Evolutionary conservation across 2,797 vertebrate genomes (phyloP).

Genomic region (Nasua narica): DNA sequence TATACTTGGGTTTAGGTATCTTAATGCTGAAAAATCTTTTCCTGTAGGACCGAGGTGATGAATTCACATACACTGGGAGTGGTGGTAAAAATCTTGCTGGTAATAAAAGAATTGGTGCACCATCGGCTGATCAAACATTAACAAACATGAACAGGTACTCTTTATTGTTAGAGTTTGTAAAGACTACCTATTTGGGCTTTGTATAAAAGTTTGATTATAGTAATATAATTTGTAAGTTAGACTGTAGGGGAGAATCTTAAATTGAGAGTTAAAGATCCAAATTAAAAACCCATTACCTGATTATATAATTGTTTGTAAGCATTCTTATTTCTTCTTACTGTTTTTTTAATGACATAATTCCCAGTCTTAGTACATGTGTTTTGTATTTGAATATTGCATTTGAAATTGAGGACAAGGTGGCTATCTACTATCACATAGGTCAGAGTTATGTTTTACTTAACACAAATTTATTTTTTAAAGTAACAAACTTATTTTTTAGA

Average conservation of each 20-base stretch:
- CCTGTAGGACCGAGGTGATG: slow-evolving; percentile 95
- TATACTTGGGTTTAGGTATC: background rate
- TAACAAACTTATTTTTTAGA: background rate
- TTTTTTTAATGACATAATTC: slow-evolving; percentile 18
- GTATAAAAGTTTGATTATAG: slow-evolving; percentile 4
- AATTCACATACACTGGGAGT: slow-evolving; percentile 99
- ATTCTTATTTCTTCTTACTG: background rate
- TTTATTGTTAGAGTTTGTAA: slow-evolving; percentile 53
- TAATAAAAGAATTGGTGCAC: slow-evolving; percentile 98
- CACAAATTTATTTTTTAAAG: slow-evolving; percentile 26
- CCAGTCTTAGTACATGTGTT: background rate
- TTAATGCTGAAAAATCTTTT: slow-evolving; percentile 76
- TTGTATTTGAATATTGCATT: too few species aligned
- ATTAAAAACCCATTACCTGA: background rate
- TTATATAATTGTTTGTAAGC: background rate
- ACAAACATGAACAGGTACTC: slow-evolving; percentile 98
- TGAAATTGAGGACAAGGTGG: slow-evolving; percentile 39
- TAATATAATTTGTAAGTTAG: background rate
- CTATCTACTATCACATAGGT: background rate
- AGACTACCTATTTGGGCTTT: slow-evolving; percentile 1
- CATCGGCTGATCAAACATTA: slow-evolving; percentile 97
- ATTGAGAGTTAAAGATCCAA: slow-evolving; percentile 35
- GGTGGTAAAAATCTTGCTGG: slow-evolving; percentile 98
- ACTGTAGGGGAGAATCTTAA: slow-evolving; percentile 3
- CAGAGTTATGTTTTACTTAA: background rate